Evolutionary conservation across 2,888 invertebrate genomes (phyloP).

Genomic region (Orthosia cruda): DNA sequence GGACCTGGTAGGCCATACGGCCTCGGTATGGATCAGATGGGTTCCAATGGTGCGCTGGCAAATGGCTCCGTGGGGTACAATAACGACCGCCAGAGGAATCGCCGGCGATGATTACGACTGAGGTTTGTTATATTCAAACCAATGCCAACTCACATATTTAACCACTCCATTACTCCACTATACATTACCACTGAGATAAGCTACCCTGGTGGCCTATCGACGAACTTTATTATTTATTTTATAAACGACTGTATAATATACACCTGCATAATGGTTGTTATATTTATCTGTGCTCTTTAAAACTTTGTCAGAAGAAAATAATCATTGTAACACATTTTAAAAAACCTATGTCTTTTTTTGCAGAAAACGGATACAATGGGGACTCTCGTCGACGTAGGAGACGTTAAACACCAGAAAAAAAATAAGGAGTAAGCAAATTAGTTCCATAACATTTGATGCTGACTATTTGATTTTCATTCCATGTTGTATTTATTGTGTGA

Average conservation of each 20-base stretch:
- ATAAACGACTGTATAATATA: constrained; percentile 53
- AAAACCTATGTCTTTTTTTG: constrained; percentile 74
- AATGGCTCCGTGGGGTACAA: constrained; percentile 90
- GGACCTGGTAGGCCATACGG: constrained; percentile 85
- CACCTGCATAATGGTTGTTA: constrained; percentile 66
- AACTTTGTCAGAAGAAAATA: constrained; percentile 58
- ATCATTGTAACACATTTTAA: constrained; percentile 36
- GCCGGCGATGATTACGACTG: constrained; percentile 88
- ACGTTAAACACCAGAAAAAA: constrained; percentile 79
- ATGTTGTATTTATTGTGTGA: constrained; percentile 73
- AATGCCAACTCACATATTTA: constrained; percentile 87
- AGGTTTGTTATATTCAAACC: constrained; percentile 91
- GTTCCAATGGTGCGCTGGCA: constrained; percentile 82
- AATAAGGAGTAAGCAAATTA: constrained; percentile 53
- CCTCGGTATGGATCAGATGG: constrained; percentile 77
- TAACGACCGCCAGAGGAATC: constrained; percentile 91
- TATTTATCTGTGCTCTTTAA: constrained; percentile 64
- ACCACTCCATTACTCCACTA: constrained; percentile 71
- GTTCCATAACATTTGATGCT: constrained; percentile 63
- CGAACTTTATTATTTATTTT: constrained; percentile 45
- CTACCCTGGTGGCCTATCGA: constrained; percentile 44
- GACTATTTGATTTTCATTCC: constrained; percentile 80
- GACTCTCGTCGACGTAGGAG: constrained; percentile 89
- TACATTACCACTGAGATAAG: constrained; percentile 58
- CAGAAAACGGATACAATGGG: constrained; percentile 90